Conservation (phyloP, 2,113 vertebrate genomes). For the Sus scrofa region DNA sequence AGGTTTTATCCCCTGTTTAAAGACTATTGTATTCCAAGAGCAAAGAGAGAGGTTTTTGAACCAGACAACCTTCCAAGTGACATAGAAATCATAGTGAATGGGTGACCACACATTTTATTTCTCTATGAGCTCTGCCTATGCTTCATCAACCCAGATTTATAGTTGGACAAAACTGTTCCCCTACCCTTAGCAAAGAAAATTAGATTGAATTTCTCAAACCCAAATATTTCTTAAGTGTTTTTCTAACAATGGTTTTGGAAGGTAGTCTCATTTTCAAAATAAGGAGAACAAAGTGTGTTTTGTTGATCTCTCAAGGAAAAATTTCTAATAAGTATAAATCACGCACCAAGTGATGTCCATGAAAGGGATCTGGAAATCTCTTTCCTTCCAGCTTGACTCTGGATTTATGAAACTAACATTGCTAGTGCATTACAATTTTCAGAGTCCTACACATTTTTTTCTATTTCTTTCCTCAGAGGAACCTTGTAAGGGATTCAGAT, state of each 20-base stretch:
- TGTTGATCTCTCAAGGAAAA: background rate
- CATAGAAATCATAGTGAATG: background rate
- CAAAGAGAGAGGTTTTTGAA: background rate
- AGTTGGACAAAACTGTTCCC: background rate
- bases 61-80: background rate
- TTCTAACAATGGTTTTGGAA: background rate
- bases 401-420: background rate
- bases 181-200: background rate
- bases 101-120: background rate
- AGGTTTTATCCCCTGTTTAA: background rate
- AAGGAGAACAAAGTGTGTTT: background rate
- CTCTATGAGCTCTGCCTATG: background rate
- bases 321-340: background rate
- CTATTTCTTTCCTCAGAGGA: background rate
- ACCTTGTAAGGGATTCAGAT: background rate
- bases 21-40: background rate
- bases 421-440: background rate
- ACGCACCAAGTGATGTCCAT: background rate
- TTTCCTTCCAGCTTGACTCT: background rate
- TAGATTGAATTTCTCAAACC: background rate
- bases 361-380: background rate
- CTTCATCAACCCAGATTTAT: background rate
- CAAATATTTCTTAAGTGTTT: background rate
- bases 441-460: background rate
- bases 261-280: background rate